Conservation (phyloP, 2,888 invertebrate genomes). For the Acanthacorydalis orientalis region DNA sequence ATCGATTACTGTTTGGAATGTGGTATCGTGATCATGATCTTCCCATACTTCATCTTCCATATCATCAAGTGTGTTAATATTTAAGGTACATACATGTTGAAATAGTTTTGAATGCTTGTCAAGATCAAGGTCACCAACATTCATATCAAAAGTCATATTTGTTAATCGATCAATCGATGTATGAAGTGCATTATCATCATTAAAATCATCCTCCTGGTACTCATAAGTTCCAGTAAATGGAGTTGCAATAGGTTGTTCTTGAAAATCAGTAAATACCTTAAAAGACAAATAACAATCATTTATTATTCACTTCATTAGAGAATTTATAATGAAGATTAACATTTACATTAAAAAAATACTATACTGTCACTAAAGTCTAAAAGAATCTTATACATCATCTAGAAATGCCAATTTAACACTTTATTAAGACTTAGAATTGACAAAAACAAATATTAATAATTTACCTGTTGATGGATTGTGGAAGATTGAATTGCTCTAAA, state of each 20-base stretch:
- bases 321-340: too few relatives aligned
- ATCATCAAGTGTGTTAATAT: slow-evolving; percentile 21
- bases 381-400: too few relatives aligned
- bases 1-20: slow-evolving; percentile 30
- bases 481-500: slow-evolving; percentile 31
- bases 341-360: too few relatives aligned
- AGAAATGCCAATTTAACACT: background rate
- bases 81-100: slow-evolving; percentile 34
- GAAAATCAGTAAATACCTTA: slow-evolving; percentile 39
- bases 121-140: slow-evolving; percentile 26
- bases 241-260: slow-evolving; percentile 42
- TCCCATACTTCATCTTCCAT: slow-evolving; percentile 25
- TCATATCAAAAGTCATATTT: slow-evolving; percentile 27
- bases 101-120: slow-evolving; percentile 37
- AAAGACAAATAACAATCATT: slow-evolving; percentile 13
- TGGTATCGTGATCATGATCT: slow-evolving; percentile 23
- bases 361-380: too few relatives aligned
- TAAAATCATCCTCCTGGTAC: slow-evolving; percentile 44
- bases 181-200: slow-evolving; percentile 29
- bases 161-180: slow-evolving; percentile 22
- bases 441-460: background rate
- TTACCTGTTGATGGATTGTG: slow-evolving; percentile 32
- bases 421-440: slow-evolving; percentile 1
- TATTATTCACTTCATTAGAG: background rate
- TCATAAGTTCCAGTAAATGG: slow-evolving; percentile 43